Base-by-base conservation (phyloP, 1,140 invertebrate species). In the Saccostrea cuccullata region DNA sequence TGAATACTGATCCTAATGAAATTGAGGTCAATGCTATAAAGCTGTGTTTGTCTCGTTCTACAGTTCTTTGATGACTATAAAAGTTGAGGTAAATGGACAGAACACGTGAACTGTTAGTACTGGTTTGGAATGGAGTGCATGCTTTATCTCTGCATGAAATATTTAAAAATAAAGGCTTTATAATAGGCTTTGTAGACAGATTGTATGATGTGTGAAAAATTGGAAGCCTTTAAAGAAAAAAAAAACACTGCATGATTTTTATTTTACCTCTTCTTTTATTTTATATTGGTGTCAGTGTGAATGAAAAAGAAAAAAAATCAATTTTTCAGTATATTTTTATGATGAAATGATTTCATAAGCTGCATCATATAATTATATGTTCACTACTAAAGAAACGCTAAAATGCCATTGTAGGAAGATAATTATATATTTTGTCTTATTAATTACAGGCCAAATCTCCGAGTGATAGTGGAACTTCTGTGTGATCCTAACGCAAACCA, bases 31-130 rank as follows among this genome's bases (percentile, higher is more conserved):
- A 77, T 77, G 70, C 70, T 77, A 77, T 36, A 1, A 77, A 77
- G 23, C 70, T 15, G 70, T 77, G 70, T 77, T 77, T 77, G 70
- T 77, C 70, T 77, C 26, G 70, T 77, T 77, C 70, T 77, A 77
- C 70, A 77, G 70, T 77, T 77, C 70, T 77, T 77, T 77, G 70
- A 77, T 77, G 70, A 77, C 70, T 36, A 77, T 77, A 77, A 77
- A 36, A 77, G 70, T 77, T 77, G 70, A 77, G 70, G 70, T 77
- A 77, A 77, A 26, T 30, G 70, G 26, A 77, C 23, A 8, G 30
- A 77, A 30, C 70, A 77, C 70, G 30, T 30, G 70, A 77, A 77
- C 70, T 77, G 70, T 77, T 77, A 30, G 0, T 15, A 36, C 70
- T 77, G 70, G 70, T 36, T 77, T 30, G 70, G 70, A 77, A 30